Conservation (phyloP, 2,113 vertebrate genomes). For the Thunnus thynnus region DNA sequence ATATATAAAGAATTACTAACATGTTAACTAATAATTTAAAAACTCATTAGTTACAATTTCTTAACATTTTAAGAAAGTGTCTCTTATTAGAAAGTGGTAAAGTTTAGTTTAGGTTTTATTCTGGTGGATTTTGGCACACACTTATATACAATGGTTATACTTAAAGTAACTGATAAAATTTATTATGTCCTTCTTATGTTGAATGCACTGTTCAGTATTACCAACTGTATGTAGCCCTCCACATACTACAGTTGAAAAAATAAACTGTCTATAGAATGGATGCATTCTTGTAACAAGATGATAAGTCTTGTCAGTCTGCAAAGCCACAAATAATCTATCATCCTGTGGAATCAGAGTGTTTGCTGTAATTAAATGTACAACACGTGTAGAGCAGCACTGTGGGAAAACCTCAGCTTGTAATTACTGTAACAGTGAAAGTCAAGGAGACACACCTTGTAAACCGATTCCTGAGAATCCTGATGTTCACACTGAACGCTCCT, state of each 20-base stretch:
- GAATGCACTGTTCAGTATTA: neutral
- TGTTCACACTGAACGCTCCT: conserved; percentile 65
- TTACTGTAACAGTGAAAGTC: conserved; percentile 75
- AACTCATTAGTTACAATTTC: too few species aligned
- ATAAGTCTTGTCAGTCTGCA: conserved; percentile 14
- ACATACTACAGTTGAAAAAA: neutral
- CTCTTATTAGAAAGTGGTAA: neutral
- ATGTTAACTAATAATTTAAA: too few species aligned
- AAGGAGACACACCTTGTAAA: conserved; percentile 77
- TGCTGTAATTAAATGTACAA: conserved; percentile 57
- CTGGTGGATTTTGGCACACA: neutral
- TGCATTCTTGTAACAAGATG: conserved; percentile 26
- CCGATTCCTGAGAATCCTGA: conserved; percentile 70
- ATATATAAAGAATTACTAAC: too few species aligned
- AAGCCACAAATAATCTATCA: conserved; percentile 34
- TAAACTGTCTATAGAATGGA: conserved; percentile 4
- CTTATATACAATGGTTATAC: too few species aligned
- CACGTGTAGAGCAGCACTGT: conserved; percentile 39
- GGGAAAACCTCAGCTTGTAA: conserved; percentile 69
- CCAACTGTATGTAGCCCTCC: neutral
- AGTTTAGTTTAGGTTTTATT: neutral
- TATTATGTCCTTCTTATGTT: too few species aligned
- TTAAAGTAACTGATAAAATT: too few species aligned
- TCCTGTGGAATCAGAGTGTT: conserved; percentile 38
- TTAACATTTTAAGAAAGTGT: too few species aligned